These are phyloP conservation scores for Torymus tubicola DNA, from an alignment of 2,888 invertebrate species.

Conservation along the genomic window DNA sequence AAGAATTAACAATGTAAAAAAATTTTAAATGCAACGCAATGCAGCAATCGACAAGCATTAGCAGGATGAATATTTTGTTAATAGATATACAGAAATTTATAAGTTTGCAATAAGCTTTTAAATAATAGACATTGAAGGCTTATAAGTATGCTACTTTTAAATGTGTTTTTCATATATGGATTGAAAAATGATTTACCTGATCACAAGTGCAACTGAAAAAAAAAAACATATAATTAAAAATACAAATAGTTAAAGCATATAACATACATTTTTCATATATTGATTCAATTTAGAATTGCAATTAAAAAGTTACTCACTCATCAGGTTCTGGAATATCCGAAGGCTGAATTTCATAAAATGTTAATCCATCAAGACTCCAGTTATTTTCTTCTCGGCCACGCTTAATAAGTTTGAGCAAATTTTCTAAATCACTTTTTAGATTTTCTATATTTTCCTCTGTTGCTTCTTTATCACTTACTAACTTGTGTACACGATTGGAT, in stretches of 20 bases:
- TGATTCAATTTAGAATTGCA: constrained; percentile 20
- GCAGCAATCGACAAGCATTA: constrained; percentile 57
- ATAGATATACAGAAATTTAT: too few species aligned
- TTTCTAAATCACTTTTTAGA: constrained; percentile 78
- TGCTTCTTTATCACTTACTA: constrained; percentile 68
- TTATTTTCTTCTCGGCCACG: constrained; percentile 77
- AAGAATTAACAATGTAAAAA: constrained; percentile 6
- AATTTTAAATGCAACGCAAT: constrained; percentile 33
- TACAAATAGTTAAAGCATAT: too few species aligned
- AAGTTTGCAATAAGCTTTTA: too few species aligned
- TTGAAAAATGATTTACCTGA: constrained; percentile 67
- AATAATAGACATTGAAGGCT: too few species aligned
- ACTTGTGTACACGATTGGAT: constrained; percentile 64
- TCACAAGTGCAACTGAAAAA: constrained; percentile 68
- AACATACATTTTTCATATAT: constrained; percentile 13
- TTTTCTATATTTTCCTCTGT: constrained; percentile 77
- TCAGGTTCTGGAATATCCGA: constrained; percentile 67
- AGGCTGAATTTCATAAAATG: constrained; percentile 77
- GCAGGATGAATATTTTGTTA: too few species aligned
- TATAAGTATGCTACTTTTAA: too few species aligned
- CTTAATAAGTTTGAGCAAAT: constrained; percentile 78
- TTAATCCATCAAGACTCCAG: constrained; percentile 78
- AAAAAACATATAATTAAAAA: constrained; percentile 46
- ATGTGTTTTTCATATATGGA: too few species aligned
- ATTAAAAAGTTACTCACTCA: constrained; percentile 64